Base-by-base conservation (phyloP, 1,140 invertebrate genomes). In the Saccostrea echinata region DNA sequence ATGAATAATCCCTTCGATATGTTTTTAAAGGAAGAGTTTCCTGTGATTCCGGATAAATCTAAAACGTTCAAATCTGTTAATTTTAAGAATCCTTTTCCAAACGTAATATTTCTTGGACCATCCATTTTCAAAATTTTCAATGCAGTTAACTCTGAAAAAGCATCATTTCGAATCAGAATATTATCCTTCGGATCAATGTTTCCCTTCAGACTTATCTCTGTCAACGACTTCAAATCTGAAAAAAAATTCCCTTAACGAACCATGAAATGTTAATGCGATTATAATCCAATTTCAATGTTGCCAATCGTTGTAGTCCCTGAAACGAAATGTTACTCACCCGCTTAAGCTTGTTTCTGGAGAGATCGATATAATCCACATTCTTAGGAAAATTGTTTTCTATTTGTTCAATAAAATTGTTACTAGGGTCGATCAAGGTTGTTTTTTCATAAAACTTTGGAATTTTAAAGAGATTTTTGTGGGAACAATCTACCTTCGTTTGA, bases 31-130 rank as follows among this genome's bases (percentile, higher is more conserved):
- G n/a, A 24, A 27, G 21, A 68, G 12, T 68, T 68, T 24, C 64
- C 64, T 30, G 68, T 76, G 24, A 76, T 76, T 27, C 68, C 68
- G 13, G 68, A 76, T 30, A 76, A 76, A 76, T 76, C 68, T 16
- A 76, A 16, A 16, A 9, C 12, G 6, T 33, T 12, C 18, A 76
- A 30, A 13, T 33, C 33, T 30, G 24, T 30, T 76, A 76, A 30
- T 9, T 27, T 76, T 13, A 16, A 2, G 33, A 76, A 76, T 12
- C 24, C 68, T 30, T 76, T 30, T 76, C 68, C 68, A 16, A 76
- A 76, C 3, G 27, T 76, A 11, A 76, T 33, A 76, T 30, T 18
- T 30, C 27, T 76, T 12, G 68, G 68, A 13, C 68, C 68, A 30
- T 76, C 68, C 24, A 76, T 76, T 33, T 76, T 33, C 13, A 76